Percentiles rank a stretch among this genome's conserved stretches.
Conservation (phyloP, 2,888 invertebrate genomes). For the Brachypalpus laphriformis region DNA sequence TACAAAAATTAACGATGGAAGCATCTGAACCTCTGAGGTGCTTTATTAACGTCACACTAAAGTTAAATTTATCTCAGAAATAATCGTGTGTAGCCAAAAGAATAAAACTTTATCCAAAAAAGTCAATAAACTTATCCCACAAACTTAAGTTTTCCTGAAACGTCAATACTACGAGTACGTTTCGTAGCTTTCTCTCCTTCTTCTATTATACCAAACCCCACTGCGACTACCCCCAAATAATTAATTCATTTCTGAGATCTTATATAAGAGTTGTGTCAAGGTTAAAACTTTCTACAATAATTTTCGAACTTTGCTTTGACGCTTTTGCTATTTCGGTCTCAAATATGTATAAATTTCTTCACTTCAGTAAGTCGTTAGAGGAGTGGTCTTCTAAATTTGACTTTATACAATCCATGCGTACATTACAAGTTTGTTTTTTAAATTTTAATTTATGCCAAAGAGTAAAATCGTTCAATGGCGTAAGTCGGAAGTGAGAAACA, state of each 20-base stretch:
- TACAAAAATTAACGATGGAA: not conserved
- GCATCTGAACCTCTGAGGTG: not conserved
- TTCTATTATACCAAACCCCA: not conserved
- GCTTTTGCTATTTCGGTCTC: not conserved
- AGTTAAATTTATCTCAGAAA: not conserved
- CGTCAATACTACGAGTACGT: not conserved
- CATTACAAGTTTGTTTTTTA: too few species aligned
- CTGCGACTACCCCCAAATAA: not conserved
- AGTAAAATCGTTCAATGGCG: too few species aligned
- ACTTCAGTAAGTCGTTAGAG: too few species aligned
- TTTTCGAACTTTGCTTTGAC: not conserved
- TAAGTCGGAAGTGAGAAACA: too few species aligned
- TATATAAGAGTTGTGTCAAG: not conserved
- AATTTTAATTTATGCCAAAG: too few species aligned
- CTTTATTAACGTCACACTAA: not conserved
- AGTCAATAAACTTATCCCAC: not conserved
- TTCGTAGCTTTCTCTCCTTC: not conserved
- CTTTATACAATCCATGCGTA: too few species aligned
- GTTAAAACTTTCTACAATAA: not conserved
- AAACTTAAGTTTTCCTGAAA: not conserved
- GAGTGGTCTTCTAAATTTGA: too few species aligned
- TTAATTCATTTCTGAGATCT: not conserved
- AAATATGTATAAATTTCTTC: not conserved
- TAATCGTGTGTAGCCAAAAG: not conserved
- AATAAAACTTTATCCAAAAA: not conserved